A percentile compares a stretch with the other conserved stretches of the same genome.
Conservation (phyloP, 1,140 invertebrate genomes). For the Drosophila lacertosa region DNA sequence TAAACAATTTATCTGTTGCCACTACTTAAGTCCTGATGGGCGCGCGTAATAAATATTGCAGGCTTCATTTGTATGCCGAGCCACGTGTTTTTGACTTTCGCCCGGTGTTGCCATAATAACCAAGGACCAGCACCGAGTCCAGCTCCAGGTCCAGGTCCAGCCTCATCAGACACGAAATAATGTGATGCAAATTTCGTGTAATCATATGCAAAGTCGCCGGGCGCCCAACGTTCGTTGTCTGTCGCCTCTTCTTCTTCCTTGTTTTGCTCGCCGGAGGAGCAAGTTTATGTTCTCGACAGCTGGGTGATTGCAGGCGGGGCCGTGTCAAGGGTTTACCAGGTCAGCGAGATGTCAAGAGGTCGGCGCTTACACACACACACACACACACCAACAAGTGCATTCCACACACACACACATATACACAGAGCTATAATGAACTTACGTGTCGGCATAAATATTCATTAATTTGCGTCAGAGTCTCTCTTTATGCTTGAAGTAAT, state of each 20-base stretch:
- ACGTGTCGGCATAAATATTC: slow-evolving; percentile 69
- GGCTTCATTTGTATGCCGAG: slow-evolving; percentile 68
- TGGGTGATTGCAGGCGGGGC: slow-evolving; percentile 26
- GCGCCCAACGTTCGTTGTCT: slow-evolving; percentile 10
- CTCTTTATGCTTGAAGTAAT: slow-evolving; percentile 20
- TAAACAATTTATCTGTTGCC: slow-evolving; percentile 36
- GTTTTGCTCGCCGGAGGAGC: not conserved
- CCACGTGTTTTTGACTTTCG: slow-evolving; percentile 53
- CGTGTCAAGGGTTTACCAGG: slow-evolving; percentile 70
- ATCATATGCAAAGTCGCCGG: slow-evolving; percentile 74
- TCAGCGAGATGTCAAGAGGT: slow-evolving; percentile 66
- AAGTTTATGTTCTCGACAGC: slow-evolving; percentile 66
- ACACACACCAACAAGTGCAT: not conserved
- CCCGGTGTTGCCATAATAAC: slow-evolving; percentile 5
- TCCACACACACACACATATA: not conserved
- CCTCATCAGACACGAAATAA: slow-evolving; percentile 64
- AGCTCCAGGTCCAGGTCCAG: not conserved
- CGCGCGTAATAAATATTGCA: slow-evolving; percentile 70
- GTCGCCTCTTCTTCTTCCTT: not conserved
- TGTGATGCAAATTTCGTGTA: slow-evolving; percentile 77
- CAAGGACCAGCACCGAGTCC: not conserved
- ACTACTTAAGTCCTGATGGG: slow-evolving; percentile 30
- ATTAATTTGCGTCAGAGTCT: slow-evolving; percentile 53
- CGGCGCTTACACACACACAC: not conserved
- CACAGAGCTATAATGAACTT: slow-evolving; percentile 27